Evolutionary conservation across 35 echinoderm and acorn worm species (phyloP).

Genomic region (Lytechinus pictus): DNA sequence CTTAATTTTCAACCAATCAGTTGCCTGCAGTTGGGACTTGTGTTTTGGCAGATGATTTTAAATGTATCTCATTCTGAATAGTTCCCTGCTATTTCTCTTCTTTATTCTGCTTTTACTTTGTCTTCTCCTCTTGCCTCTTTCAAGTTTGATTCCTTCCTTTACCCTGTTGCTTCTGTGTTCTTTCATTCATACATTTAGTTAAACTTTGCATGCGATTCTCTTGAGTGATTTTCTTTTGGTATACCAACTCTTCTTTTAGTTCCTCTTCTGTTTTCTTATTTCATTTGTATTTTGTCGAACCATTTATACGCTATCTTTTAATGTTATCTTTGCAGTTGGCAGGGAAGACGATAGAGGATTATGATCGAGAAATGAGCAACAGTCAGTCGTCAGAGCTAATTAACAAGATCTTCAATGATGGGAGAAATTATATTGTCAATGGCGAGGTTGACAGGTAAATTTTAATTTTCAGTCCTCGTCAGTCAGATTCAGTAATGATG

Average conservation of each 20-base stretch:
- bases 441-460: slow-evolving; percentile 62
- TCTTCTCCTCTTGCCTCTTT: no score
- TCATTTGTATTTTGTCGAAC: background rate
- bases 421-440: slow-evolving; percentile 40
- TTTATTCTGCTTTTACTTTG: no score
- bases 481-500: no score
- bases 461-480: background rate
- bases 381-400: background rate
- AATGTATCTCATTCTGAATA: no score
- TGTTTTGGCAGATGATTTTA: no score
- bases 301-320: no score
- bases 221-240: background rate
- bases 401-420: slow-evolving; percentile 54
- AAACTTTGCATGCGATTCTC: background rate
- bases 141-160: no score
- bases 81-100: no score
- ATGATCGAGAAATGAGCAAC: slow-evolving; percentile 57
- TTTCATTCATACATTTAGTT: no score
- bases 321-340: slow-evolving; percentile 49
- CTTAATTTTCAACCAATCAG: no score
- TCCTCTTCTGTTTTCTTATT: background rate
- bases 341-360: slow-evolving; percentile 75
- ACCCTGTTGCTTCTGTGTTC: no score
- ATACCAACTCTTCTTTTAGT: background rate
- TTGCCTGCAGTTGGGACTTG: no score